Evolutionary conservation across 1,140 invertebrate genomes (phyloP), one percentile per base, ranked within the genome.

Genomic region (Aphidius ervi): DNA sequence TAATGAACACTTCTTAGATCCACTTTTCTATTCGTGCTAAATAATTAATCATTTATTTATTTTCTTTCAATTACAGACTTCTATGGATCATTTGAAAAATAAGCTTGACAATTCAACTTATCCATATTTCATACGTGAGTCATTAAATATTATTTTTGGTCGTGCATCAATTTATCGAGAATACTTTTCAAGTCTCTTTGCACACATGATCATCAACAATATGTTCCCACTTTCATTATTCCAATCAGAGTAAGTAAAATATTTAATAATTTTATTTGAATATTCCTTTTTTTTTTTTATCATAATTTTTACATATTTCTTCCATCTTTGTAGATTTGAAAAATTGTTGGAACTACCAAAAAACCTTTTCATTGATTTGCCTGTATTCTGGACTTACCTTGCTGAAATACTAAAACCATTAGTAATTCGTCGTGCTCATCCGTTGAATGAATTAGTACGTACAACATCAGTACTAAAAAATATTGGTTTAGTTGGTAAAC

Each of bases 331-430:
- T 61, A 79, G 83, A 49, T 77, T 85, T 45, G 70, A 72, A 54
- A 78, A 86, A 72, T 77, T 87, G 53, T 73, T 88, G 16, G 73
- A 80, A 62, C 67, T 72, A 62, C 82, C 83, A 6, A 82, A 85
- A 50, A 88, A 91, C 68, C 76, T 90, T 66, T 76, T 84, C 46
- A 84, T 91, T 63, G 89, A 91, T 81, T 85, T 91, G 75, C 90
- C 90, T n/a, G 86, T 84, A 67, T 78, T 91, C 46, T 90, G 86
- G 85, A 73, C 81, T 42, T 90, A 89, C 69, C 74, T 89, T 65
- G 84, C 84, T 9, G 84, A 90, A 75, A 80, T 88, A 69, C 68
- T 85, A 65, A 84, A 75, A 50, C 70, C 78, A 59, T 69, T 82
- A 56, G 63, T 86, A 61, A 68, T 71, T 41, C 76, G 81, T 56